Conservation (phyloP, 2,113 vertebrate genomes). For the Sebastes fasciatus region DNA sequence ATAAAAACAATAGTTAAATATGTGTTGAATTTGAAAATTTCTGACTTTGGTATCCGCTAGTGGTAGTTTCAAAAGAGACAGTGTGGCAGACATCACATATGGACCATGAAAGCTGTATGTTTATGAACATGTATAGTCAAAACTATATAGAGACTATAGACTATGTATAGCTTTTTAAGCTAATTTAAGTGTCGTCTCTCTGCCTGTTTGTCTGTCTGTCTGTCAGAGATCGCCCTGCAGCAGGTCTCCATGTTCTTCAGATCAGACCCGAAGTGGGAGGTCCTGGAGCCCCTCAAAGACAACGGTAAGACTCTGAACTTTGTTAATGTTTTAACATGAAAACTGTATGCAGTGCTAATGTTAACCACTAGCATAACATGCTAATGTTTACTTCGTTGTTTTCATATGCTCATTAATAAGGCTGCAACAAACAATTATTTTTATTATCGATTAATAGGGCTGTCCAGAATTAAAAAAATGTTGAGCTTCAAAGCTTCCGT, state of each 20-base stretch:
- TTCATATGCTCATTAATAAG: not conserved
- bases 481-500: not conserved
- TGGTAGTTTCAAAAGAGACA: not conserved
- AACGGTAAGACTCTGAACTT: slow-evolving; percentile 86
- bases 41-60: no score
- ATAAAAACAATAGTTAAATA: not conserved
- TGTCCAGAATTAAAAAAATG: no score
- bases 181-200: not conserved
- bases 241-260: slow-evolving; percentile 99
- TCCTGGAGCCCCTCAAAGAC: slow-evolving; percentile 95
- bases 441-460: no score
- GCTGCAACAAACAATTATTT: not conserved
- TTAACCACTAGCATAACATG: not conserved
- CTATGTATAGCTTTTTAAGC: not conserved
- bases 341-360: not conserved
- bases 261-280: slow-evolving; percentile 97
- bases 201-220: not conserved
- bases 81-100: not conserved
- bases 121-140: not conserved
- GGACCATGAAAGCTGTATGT: not conserved
- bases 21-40: not conserved
- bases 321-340: not conserved
- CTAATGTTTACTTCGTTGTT: not conserved
- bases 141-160: not conserved
- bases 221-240: slow-evolving; percentile 95